Evolutionary conservation across 1,140 invertebrate genomes (phyloP).

Genomic region (Plodia interpunctella): DNA sequence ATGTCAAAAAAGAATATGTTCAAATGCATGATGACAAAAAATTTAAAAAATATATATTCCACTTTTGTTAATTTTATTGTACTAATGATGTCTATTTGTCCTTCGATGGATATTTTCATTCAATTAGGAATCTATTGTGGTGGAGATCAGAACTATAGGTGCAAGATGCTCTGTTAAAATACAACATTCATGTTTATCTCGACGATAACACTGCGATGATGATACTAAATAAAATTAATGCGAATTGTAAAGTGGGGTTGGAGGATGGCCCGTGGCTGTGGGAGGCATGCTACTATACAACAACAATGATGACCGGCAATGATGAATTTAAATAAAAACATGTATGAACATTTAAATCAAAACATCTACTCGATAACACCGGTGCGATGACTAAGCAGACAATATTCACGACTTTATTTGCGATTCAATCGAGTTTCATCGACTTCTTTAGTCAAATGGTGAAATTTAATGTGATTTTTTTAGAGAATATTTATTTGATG

Average conservation of each 20-base stretch:
- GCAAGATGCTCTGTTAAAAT: constrained; percentile 44
- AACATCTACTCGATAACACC: constrained; percentile 61
- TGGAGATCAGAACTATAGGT: constrained; percentile 54
- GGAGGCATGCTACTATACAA: constrained; percentile 76
- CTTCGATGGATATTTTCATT: not conserved
- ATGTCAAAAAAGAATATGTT: too few relatives aligned
- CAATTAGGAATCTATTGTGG: not conserved
- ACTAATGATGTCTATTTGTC: too few relatives aligned
- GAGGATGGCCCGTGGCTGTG: constrained; percentile 77
- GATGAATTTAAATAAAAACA: constrained; percentile 59
- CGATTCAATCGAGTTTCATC: constrained; percentile 63
- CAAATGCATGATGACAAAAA: too few relatives aligned
- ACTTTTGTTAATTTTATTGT: too few relatives aligned
- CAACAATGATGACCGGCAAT: constrained; percentile 62
- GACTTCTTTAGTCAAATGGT: not conserved
- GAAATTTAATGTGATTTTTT: not conserved
- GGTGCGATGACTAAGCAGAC: constrained; percentile 69
- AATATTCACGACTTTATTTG: constrained; percentile 44
- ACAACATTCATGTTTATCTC: constrained; percentile 50
- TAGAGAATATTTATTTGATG: too few relatives aligned
- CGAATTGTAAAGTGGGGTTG: constrained; percentile 74
- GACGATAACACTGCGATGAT: constrained; percentile 56
- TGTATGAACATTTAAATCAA: constrained; percentile 65
- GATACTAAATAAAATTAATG: constrained; percentile 71
- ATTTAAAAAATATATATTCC: too few relatives aligned